A percentile compares a stretch with the other conserved stretches of the same genome.
Evolutionary conservation across 37 sponge, comb jelly and placozoan species (phyloP).

Genomic region (Beroe ovata): DNA sequence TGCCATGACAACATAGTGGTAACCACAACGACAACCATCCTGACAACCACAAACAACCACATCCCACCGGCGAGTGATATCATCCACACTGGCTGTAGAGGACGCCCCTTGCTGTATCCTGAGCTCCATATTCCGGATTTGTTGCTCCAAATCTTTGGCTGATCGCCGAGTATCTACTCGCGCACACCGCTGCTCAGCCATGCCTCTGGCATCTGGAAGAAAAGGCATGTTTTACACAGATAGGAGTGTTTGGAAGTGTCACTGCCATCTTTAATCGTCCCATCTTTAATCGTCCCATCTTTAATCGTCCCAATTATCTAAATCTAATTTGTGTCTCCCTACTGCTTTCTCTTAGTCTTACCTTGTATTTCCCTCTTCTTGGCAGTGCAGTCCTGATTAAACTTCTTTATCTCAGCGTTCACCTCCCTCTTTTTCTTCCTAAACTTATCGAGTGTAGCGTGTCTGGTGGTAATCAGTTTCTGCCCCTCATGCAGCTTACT

Average conservation of each 20-base stretch:
- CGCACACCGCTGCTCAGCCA: constrained; percentile 45
- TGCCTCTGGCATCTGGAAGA: neutral
- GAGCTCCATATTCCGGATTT: constrained; percentile 77
- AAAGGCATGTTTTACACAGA: too few relatives aligned
- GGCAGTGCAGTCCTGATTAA: constrained; percentile 70
- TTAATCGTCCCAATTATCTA: too few relatives aligned
- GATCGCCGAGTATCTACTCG: constrained; percentile 49
- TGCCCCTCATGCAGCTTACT: constrained; percentile 69
- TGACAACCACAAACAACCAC: too few relatives aligned
- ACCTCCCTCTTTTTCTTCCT: constrained; percentile 54
- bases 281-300: too few relatives aligned
- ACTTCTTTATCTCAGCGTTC: constrained; percentile 59
- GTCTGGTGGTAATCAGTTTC: neutral
- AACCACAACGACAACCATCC: too few relatives aligned
- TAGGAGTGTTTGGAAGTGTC: neutral
- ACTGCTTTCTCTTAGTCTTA: too few relatives aligned
- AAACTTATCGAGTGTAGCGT: constrained; percentile 19
- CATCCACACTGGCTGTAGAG: neutral
- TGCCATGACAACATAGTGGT: too few relatives aligned
- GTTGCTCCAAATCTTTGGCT: constrained; percentile 69
- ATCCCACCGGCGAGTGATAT: constrained; percentile 22
- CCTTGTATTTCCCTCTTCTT: constrained; percentile 66
- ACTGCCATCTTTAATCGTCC: too few relatives aligned
- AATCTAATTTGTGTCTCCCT: too few relatives aligned
- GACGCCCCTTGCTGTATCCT: constrained; percentile 66